Percentiles rank a stretch among this genome's conserved stretches.
Evolutionary conservation across 2,888 invertebrate genomes (phyloP).

Genomic region (Argyra leucocephala): DNA sequence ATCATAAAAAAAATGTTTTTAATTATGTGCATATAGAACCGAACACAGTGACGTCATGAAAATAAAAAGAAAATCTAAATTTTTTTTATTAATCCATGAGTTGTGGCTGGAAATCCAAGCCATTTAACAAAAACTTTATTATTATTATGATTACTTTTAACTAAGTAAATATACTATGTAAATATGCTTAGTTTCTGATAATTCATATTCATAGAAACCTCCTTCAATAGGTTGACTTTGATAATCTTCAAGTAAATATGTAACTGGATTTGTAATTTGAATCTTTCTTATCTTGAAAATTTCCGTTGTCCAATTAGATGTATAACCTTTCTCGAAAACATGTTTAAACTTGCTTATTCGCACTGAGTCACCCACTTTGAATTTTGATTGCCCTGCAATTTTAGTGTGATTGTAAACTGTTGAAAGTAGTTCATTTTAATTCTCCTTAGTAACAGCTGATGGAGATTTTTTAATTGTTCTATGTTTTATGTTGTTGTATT

Average conservation of each 20-base stretch:
- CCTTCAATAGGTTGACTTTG: constrained; percentile 29
- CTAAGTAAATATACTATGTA: constrained; percentile 32
- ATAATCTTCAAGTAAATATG: constrained; percentile 28
- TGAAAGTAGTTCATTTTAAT: constrained; percentile 3
- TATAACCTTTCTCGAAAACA: constrained; percentile 25
- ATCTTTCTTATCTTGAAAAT: constrained; percentile 28
- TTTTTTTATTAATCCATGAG: constrained; percentile 26
- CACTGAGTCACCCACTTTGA: neutral
- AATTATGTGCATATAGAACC: too few species aligned
- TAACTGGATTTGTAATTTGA: constrained; percentile 26
- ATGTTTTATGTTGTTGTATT: constrained; percentile 26
- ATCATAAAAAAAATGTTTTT: too few species aligned
- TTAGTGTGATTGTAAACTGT: constrained; percentile 9
- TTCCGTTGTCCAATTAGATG: constrained; percentile 30
- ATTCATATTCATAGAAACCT: constrained; percentile 31
- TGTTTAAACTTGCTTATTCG: constrained; percentile 4
- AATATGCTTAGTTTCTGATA: constrained; percentile 29
- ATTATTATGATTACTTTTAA: constrained; percentile 28
- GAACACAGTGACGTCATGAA: too few species aligned
- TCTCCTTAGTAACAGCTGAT: constrained; percentile 23
- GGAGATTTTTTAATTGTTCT: constrained; percentile 26
- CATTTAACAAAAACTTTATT: constrained; percentile 24
- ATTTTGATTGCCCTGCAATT: neutral
- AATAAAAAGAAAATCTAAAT: too few species aligned
- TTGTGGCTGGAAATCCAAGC: constrained; percentile 28